Conservation (phyloP, 1,140 invertebrate genomes). For the Rhizoglyphus robini region DNA sequence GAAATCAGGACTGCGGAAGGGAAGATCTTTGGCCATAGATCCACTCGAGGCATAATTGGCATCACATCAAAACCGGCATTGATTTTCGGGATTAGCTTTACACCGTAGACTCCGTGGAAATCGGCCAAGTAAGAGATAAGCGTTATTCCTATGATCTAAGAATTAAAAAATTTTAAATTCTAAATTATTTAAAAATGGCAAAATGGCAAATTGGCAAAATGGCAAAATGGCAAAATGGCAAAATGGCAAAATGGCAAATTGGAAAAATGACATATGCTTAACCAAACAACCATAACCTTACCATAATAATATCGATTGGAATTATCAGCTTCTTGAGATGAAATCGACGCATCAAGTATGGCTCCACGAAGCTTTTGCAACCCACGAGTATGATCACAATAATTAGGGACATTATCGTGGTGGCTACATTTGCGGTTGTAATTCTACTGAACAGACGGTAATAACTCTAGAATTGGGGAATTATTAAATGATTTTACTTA, state of each 20-base stretch:
- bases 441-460: slow-evolving; percentile 27
- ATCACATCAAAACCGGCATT: slow-evolving; percentile 40
- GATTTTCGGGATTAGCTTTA: slow-evolving; percentile 16
- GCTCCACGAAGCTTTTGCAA: slow-evolving; percentile 30
- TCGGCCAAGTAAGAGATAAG: background rate
- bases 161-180: too few relatives aligned
- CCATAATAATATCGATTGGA: slow-evolving; percentile 24
- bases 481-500: background rate
- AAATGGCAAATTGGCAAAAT: too few relatives aligned
- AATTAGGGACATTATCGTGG: slow-evolving; percentile 30
- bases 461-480: slow-evolving; percentile 23
- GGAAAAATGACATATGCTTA: too few relatives aligned
- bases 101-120: slow-evolving; percentile 12
- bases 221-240: too few relatives aligned
- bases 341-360: slow-evolving; percentile 13
- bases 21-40: slow-evolving; percentile 40
- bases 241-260: too few relatives aligned
- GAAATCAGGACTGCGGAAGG: slow-evolving; percentile 39
- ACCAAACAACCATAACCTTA: slow-evolving; percentile 10
- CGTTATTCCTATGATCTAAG: background rate
- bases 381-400: slow-evolving; percentile 30
- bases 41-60: slow-evolving; percentile 42
- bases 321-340: slow-evolving; percentile 14
- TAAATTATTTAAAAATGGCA: too few relatives aligned
- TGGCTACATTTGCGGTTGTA: slow-evolving; percentile 29